phyloP scores from a whole-genome alignment of 2,797 vertebrate genomes.

The Paguma larvata region DNA sequence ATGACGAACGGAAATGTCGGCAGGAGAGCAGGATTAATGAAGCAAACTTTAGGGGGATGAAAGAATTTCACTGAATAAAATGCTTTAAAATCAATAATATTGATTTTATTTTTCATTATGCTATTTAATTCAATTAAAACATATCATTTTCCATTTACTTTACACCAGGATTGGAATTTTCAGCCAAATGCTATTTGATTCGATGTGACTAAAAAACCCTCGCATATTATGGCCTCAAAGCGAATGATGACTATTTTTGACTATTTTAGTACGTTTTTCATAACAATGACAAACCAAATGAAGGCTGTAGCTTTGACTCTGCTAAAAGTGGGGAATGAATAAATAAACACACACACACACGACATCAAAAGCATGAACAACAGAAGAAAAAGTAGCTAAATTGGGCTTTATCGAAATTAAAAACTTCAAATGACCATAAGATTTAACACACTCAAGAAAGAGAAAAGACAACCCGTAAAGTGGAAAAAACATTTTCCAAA shows the following conservation, averaged over 20 bases:
- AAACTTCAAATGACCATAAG: background rate
- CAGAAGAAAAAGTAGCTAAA: background rate
- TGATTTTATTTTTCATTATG: constrained; percentile 73
- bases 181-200: constrained; percentile 61
- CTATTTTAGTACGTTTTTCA: constrained; percentile 37
- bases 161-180: constrained; percentile 79
- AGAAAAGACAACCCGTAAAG: background rate
- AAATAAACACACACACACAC: no score
- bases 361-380: background rate
- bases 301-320: background rate
- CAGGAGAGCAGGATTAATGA: constrained; percentile 16
- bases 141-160: constrained; percentile 85
- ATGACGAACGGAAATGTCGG: background rate
- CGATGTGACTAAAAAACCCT: constrained; percentile 64
- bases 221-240: constrained; percentile 21
- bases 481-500: background rate
- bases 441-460: constrained; percentile 18
- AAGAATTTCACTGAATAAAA: constrained; percentile 67
- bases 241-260: constrained; percentile 30
- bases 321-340: background rate
- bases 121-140: constrained; percentile 85
- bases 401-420: background rate
- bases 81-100: constrained; percentile 75
- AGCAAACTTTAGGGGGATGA: background rate
- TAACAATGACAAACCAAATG: constrained; percentile 39